Percentiles rank a stretch among this genome's conserved stretches.
phyloP scores from a whole-genome alignment of 2,113 vertebrate genomes.

The Limanda limanda region DNA sequence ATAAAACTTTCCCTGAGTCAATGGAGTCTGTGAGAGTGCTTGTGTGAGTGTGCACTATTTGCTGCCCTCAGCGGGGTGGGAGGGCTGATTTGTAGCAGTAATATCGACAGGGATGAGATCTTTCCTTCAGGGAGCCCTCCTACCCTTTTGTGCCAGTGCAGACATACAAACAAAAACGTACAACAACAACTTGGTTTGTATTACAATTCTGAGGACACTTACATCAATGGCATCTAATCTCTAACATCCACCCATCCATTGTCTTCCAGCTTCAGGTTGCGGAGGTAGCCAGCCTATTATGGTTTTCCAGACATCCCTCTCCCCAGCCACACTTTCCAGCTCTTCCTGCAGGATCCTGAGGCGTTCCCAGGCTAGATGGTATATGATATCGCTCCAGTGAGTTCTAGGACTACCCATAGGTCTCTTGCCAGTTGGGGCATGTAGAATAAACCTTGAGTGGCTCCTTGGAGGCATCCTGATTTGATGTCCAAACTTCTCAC shows the following conservation, averaged over 20 bases:
- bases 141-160: slow-evolving; percentile 36
- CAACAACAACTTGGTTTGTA: slow-evolving; percentile 4
- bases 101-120: slow-evolving; percentile 76
- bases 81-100: slow-evolving; percentile 80
- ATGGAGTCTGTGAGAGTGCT: slow-evolving; percentile 40
- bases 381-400: no score
- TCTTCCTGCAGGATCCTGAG: no score
- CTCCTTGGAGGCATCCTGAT: no score
- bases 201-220: slow-evolving; percentile 3
- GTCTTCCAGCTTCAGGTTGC: no score
- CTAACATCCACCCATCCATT: neutral
- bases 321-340: no score
- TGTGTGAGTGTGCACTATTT: slow-evolving; percentile 39
- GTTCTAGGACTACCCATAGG: no score
- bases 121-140: slow-evolving; percentile 70
- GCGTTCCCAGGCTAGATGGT: no score
- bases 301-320: no score
- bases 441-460: no score
- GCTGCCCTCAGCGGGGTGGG: slow-evolving; percentile 66
- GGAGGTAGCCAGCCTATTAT: no score
- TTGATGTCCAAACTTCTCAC: no score
- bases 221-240: neutral
- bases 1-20: slow-evolving; percentile 70
- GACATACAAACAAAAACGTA: slow-evolving; percentile 29
- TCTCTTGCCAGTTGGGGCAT: no score